Evolutionary conservation across 1,140 invertebrate genomes (phyloP).

Genomic region (Tetramorium alpestre): DNA sequence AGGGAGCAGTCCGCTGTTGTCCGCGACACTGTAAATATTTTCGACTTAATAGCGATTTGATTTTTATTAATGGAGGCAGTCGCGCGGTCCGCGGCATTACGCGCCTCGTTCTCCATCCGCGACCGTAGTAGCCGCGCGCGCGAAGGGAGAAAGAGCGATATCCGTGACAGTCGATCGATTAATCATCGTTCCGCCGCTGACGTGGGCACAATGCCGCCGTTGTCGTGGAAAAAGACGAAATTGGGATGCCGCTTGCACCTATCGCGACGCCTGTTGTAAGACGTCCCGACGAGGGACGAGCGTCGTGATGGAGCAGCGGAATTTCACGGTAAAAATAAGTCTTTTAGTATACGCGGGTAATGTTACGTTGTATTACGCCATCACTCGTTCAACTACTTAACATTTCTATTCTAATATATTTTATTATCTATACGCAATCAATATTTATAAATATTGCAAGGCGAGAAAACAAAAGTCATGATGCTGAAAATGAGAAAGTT

Average conservation of each 20-base stretch:
- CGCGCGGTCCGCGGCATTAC: slow-evolving; percentile 51
- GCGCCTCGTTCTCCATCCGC: slow-evolving; percentile 42
- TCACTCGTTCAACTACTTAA: not conserved
- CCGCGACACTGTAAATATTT: slow-evolving; percentile 75
- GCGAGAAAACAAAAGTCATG: not conserved
- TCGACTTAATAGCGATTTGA: slow-evolving; percentile 78
- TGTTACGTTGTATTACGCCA: not conserved
- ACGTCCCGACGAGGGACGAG: not conserved
- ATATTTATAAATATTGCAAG: not conserved
- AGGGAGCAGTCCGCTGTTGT: not conserved
- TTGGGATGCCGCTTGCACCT: slow-evolving; percentile 10
- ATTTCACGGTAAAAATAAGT: slow-evolving; percentile 3
- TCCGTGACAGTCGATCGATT: slow-evolving; percentile 64
- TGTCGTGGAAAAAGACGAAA: slow-evolving; percentile 48
- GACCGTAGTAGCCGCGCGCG: slow-evolving; percentile 52
- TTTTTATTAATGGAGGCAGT: slow-evolving; percentile 81
- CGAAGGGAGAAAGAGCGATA: slow-evolving; percentile 43
- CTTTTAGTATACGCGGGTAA: not conserved
- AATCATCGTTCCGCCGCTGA: slow-evolving; percentile 67
- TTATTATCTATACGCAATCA: not conserved
- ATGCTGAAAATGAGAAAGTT: not conserved
- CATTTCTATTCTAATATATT: not conserved
- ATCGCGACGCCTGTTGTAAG: slow-evolving; percentile 29
- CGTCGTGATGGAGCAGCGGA: not conserved
- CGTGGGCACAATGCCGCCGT: slow-evolving; percentile 66